Evolutionary conservation across 1,140 invertebrate genomes (phyloP), one percentile per base, ranked within the genome.

Genomic region (Macrocentrus cingulum): DNA sequence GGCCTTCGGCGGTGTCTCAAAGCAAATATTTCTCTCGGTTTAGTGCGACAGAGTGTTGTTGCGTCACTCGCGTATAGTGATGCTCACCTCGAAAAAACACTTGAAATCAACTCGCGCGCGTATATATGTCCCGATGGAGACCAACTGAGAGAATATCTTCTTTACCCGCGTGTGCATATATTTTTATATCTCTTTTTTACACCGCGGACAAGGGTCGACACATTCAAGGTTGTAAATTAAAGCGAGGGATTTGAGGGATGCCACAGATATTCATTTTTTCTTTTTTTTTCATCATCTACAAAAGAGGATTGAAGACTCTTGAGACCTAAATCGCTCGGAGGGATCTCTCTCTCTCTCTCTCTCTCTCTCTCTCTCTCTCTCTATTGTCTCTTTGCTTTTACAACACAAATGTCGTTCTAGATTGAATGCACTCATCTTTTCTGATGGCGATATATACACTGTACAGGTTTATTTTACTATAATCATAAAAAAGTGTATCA

Each of bases 11-110:
- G 62, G 56, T 56, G 53, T 61, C 63, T 53, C 52, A 59, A 62
- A 67, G 66, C 66, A 67, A 71, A 71, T 69, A 68, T 65, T 71
- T 71, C 65, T 61, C 62, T 61, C 51, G 45, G 60, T 67, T 66
- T 61, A 67, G 29, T 66, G 57, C 41, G 53, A 29, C 25, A 9
- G 4, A 9, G 25, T 29, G 9, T 9, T 9, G 25, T 29, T 4
- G 36, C 36, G 36, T 39, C 36, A 39, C 36, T 39, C 36, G 15
- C 13, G 13, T 13, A 23, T 62, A 58, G 39, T 32, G 42, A 48
- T 61, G 52, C 46, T 46, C n/a, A 13, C 53, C n/a, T 13, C 23
- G 7, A 1, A 25, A 42, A 7, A 25, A 45, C 25, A 20, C 49
- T 36, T 13, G 36, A 39, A 39, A 39, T 39, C 36, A 39, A 39